Percentiles rank a stretch among this genome's conserved stretches.
phyloP scores from a whole-genome alignment of 2,113 vertebrate genomes.

The Heliornis fulica region DNA sequence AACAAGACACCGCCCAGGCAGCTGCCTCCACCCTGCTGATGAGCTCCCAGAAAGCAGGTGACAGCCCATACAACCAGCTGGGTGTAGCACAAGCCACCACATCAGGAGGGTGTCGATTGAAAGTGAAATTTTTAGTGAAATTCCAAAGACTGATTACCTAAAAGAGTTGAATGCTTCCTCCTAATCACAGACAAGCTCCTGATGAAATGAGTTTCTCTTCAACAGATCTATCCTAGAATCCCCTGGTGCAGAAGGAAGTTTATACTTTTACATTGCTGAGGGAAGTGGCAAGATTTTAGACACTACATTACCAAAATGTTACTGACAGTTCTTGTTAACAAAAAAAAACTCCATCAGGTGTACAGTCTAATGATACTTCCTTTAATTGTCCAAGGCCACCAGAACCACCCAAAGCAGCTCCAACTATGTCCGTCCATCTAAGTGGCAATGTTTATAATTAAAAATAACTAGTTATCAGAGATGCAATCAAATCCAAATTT shows the following conservation, averaged over 20 bases:
- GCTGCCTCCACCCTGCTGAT: background rate
- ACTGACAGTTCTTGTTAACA: background rate
- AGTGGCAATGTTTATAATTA: background rate
- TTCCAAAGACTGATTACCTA: background rate
- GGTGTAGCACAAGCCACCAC: background rate
- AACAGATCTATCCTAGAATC: background rate
- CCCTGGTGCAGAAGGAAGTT: background rate
- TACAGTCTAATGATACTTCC: background rate
- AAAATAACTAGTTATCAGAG: background rate
- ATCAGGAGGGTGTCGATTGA: fast-evolving
- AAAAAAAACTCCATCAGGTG: background rate
- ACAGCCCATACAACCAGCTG: background rate
- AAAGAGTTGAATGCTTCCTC: background rate
- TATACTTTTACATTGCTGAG: background rate
- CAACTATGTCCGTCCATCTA: background rate
- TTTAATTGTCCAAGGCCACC: background rate
- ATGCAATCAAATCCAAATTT: background rate
- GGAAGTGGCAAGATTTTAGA: background rate
- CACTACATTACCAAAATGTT: background rate
- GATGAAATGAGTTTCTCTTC: background rate
- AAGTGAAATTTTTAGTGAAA: background rate
- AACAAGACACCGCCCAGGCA: background rate
- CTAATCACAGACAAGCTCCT: background rate
- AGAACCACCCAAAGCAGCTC: background rate
- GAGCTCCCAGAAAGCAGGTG: background rate